Percentiles rank a stretch among this genome's conserved stretches.
Conservation (phyloP, 2,888 invertebrate species). For the Eupelmus urozonus region DNA sequence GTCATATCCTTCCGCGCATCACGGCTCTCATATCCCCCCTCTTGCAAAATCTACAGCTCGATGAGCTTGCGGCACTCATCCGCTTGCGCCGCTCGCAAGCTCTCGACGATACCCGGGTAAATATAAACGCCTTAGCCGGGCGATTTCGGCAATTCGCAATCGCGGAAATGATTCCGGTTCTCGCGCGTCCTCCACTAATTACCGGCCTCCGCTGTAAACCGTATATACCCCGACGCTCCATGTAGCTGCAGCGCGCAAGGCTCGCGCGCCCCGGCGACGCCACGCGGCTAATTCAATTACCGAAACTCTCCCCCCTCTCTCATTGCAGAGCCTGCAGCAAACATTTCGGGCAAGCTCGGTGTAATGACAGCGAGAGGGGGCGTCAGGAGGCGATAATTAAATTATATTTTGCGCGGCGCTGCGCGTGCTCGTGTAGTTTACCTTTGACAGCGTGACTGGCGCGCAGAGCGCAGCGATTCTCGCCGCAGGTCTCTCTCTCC, state of each 20-base stretch:
- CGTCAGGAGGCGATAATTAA: constrained; percentile 41
- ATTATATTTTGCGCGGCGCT: constrained; percentile 40
- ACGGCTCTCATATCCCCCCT: no score
- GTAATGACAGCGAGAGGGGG: constrained; percentile 1
- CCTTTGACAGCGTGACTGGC: constrained; percentile 28
- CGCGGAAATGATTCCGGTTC: constrained; percentile 55
- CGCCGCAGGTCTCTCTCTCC: no score
- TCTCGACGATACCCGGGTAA: no score
- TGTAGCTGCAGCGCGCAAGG: neutral
- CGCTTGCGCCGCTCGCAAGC: no score
- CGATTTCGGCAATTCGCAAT: constrained; percentile 45
- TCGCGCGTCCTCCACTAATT: constrained; percentile 52
- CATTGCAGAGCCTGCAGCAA: constrained; percentile 12
- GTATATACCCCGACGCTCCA: neutral
- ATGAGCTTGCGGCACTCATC: no score
- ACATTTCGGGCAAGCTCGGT: constrained; percentile 7
- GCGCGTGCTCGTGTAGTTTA: neutral
- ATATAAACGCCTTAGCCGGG: no score
- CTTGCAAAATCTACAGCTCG: no score
- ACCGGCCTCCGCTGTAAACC: constrained; percentile 15
- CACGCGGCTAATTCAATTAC: constrained; percentile 51
- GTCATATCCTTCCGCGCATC: no score
- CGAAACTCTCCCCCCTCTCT: constrained; percentile 8
- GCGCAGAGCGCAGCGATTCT: no score
- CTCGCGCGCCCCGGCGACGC: constrained; percentile 6